Percentiles rank a stretch among this genome's conserved stretches.
phyloP scores from a whole-genome alignment of 2,113 vertebrate species.

The Macquaria ambigua region DNA sequence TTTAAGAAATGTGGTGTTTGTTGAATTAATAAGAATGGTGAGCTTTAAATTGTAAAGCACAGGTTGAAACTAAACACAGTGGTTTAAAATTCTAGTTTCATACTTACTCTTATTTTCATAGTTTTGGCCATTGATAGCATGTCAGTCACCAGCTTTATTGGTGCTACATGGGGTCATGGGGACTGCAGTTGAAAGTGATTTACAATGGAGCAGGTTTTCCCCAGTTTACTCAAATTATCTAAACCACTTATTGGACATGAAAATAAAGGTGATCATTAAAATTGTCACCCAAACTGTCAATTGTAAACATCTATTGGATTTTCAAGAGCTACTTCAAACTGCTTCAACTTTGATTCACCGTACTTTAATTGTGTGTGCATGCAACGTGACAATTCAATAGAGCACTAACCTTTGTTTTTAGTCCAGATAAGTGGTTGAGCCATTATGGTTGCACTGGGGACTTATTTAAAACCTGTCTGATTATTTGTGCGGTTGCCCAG shows the following conservation, averaged over 20 bases:
- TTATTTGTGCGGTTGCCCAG: neutral
- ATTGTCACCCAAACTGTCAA: neutral
- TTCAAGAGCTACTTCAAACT: conserved; percentile 2
- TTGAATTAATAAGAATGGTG: neutral
- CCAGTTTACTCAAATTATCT: neutral
- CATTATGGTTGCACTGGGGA: conserved; percentile 2
- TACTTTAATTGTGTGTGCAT: neutral
- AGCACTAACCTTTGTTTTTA: conserved; percentile 3
- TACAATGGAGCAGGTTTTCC: neutral
- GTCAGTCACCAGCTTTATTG: neutral
- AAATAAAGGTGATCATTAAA: conserved; percentile 17
- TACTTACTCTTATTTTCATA: neutral
- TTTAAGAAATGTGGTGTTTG: neutral
- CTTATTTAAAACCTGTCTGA: conserved; percentile 4
- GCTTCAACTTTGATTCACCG: neutral
- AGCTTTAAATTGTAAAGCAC: neutral
- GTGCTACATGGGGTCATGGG: neutral
- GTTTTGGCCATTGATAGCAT: neutral
- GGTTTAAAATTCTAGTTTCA: neutral
- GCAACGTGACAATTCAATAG: neutral
- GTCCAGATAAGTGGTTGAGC: conserved; percentile 8
- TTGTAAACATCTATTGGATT: conserved; percentile 18
- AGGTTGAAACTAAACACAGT: neutral
- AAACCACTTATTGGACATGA: neutral
- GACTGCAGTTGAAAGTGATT: neutral